Conservation (phyloP, 2,888 invertebrate genomes). For the Candidula unifasciata region DNA sequence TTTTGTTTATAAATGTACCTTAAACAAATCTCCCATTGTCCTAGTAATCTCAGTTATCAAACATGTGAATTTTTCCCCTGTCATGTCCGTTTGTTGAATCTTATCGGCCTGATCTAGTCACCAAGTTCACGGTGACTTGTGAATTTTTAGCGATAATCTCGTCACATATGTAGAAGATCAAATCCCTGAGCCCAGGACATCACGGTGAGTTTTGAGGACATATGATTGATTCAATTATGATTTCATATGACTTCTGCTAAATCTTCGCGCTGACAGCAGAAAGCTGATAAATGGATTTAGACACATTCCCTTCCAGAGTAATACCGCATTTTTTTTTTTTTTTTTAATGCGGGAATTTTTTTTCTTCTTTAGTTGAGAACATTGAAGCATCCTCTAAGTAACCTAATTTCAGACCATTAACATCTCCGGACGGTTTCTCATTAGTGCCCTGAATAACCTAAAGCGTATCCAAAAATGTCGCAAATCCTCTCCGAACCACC, state of each 20-base stretch:
- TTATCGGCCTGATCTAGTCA: background rate
- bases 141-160: background rate
- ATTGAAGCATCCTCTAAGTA: slow-evolving; percentile 22
- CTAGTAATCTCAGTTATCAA: too few species aligned
- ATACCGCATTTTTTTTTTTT: slow-evolving; percentile 16
- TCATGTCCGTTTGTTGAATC: background rate
- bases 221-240: slow-evolving; percentile 27
- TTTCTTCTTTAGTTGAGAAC: slow-evolving; percentile 14
- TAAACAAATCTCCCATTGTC: too few species aligned
- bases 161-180: background rate
- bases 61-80: background rate
- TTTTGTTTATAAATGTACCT: too few species aligned
- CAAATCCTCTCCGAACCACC: slow-evolving; percentile 28
- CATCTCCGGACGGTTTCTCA: slow-evolving; percentile 33
- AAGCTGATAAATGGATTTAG: slow-evolving; percentile 24
- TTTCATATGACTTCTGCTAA: background rate
- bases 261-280: background rate
- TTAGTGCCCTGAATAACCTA: slow-evolving; percentile 40
- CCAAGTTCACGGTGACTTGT: background rate
- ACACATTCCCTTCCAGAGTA: slow-evolving; percentile 11
- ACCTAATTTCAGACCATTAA: slow-evolving; percentile 45
- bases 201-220: too few species aligned
- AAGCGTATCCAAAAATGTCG: slow-evolving; percentile 37
- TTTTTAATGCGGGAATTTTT: slow-evolving; percentile 26
- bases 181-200: background rate